Evolutionary conservation across 2,797 vertebrate species (phyloP).

Genomic region (Enteromius anoplus): DNA sequence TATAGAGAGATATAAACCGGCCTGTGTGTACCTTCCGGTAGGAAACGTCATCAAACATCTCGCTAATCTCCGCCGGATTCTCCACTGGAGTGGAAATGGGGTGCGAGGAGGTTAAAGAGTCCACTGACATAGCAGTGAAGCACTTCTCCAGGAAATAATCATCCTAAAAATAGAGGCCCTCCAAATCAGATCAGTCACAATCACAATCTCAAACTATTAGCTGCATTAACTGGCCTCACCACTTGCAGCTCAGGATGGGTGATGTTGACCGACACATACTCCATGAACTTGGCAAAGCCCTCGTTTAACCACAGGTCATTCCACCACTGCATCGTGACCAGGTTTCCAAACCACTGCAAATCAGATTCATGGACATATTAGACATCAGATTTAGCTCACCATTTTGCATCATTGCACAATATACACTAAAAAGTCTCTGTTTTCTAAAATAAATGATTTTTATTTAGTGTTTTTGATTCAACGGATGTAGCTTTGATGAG

Average conservation of each 20-base stretch:
- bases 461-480: not conserved
- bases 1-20: not conserved
- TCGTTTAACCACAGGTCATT: conserved; percentile 66
- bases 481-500: not conserved
- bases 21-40: conserved; percentile 77
- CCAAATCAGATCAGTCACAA: not conserved
- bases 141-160: conserved; percentile 78
- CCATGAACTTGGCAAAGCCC: conserved; percentile 65
- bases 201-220: not conserved
- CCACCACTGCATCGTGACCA: conserved; percentile 67
- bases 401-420: not conserved
- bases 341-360: conserved; percentile 61
- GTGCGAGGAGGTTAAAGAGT: conserved; percentile 82
- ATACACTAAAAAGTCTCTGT: not conserved
- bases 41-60: conserved; percentile 85
- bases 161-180: conserved; percentile 64
- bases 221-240: conserved; percentile 41
- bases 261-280: conserved; percentile 59
- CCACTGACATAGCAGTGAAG: conserved; percentile 78
- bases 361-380: not conserved
- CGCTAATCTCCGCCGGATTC: conserved; percentile 78
- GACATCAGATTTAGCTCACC: not conserved
- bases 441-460: not conserved
- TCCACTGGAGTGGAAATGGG: conserved; percentile 81
- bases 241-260: conserved; percentile 61